phyloP scores from a whole-genome alignment of 2,888 invertebrate genomes.

The Andricus quercusramuli region DNA sequence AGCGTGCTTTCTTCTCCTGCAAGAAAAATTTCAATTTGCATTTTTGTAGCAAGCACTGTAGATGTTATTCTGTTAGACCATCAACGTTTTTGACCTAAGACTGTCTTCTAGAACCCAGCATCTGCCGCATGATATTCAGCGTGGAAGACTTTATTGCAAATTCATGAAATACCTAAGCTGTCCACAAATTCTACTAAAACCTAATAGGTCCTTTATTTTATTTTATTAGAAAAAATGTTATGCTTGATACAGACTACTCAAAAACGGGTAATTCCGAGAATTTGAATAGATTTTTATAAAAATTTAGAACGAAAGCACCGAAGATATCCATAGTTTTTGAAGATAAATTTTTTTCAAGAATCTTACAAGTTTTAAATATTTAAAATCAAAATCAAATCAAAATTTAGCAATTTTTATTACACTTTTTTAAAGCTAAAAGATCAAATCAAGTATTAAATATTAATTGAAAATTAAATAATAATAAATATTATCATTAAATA shows the following conservation, averaged over 20 bases:
- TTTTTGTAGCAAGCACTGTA: background rate
- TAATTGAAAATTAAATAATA: no score
- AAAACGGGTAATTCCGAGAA: background rate
- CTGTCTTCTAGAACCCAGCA: background rate
- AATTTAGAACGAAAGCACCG: no score
- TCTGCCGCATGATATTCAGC: background rate
- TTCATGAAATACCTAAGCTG: constrained; percentile 54
- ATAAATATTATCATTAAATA: no score
- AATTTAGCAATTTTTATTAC: no score
- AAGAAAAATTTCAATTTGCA: constrained; percentile 15
- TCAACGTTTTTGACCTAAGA: background rate
- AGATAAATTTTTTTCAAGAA: no score
- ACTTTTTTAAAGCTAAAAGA: no score
- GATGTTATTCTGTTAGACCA: constrained; percentile 7
- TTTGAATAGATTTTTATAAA: no score
- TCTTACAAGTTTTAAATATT: no score
- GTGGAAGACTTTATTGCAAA: constrained; percentile 59
- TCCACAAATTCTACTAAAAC: constrained; percentile 43
- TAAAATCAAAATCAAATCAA: no score
- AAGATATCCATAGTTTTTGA: no score
- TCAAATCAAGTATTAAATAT: no score
- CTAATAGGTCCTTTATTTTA: background rate
- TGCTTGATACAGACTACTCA: background rate
- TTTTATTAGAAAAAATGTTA: background rate
- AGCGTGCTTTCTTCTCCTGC: background rate